Conservation (phyloP, 1,140 invertebrate genomes). For the Stegodyphus mimosarum region DNA sequence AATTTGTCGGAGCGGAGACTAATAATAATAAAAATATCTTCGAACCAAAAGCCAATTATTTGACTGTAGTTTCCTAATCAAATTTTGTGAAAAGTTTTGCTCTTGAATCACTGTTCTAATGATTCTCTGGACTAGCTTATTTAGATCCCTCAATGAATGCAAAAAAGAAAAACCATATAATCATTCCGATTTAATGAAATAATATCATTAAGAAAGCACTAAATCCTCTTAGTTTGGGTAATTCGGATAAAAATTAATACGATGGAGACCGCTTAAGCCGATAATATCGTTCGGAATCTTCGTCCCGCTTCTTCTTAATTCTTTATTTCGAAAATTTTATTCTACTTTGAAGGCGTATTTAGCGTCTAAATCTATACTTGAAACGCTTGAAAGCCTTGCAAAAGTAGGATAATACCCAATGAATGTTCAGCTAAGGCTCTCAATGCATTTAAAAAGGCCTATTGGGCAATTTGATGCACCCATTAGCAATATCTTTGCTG, state of each 20-base stretch:
- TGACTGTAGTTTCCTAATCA: slow-evolving; percentile 34
- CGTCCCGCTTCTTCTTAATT: slow-evolving; percentile 5
- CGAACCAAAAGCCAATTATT: slow-evolving; percentile 46
- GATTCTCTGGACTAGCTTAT: slow-evolving; percentile 12
- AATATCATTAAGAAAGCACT: slow-evolving; percentile 41
- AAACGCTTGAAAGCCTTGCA: too few species aligned
- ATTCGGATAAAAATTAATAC: slow-evolving; percentile 49
- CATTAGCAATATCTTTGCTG: too few species aligned
- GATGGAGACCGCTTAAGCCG: slow-evolving; percentile 17
- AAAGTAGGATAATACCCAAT: too few species aligned
- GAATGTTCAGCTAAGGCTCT: too few species aligned
- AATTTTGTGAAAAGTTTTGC: slow-evolving; percentile 46
- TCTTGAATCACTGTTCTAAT: slow-evolving; percentile 38
- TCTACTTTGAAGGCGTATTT: too few species aligned
- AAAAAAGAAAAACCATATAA: slow-evolving; percentile 22
- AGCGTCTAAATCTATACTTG: too few species aligned
- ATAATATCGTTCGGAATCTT: slow-evolving; percentile 17
- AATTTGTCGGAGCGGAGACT: slow-evolving; percentile 30
- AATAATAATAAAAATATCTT: slow-evolving; percentile 40
- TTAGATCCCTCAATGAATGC: slow-evolving; percentile 5
- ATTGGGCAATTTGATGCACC: too few species aligned
- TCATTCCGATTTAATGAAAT: slow-evolving; percentile 44
- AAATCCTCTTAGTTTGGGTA: slow-evolving; percentile 43
- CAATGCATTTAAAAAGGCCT: too few species aligned
- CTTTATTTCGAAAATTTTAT: slow-evolving; percentile 9